phyloP scores from a whole-genome alignment of 2,113 vertebrate species.

The Catharus minimus region DNA sequence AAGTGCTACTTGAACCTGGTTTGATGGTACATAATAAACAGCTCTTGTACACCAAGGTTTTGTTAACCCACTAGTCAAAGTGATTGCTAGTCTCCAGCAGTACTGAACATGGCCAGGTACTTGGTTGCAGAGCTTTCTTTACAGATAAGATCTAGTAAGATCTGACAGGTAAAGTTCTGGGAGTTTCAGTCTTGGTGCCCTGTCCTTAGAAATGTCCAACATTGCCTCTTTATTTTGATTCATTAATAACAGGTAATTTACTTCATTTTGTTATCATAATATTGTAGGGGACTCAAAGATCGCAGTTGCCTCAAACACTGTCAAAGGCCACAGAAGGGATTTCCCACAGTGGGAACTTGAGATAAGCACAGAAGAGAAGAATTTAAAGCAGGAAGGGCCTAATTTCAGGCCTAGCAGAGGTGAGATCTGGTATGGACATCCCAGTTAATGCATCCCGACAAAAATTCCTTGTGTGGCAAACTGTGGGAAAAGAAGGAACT shows the following conservation, averaged over 20 bases:
- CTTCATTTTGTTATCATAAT: background rate
- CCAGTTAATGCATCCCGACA: background rate
- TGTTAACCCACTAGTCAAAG: background rate
- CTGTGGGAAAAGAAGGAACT: background rate
- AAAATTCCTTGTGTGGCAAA: background rate
- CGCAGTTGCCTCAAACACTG: background rate
- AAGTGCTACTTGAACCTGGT: background rate
- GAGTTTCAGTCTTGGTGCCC: background rate
- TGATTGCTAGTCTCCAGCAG: background rate
- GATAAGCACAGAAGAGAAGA: background rate
- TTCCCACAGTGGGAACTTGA: background rate
- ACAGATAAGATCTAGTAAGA: background rate
- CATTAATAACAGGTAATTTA: background rate
- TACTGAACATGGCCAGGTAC: background rate
- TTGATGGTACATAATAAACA: fast-evolving
- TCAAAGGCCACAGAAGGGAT: background rate
- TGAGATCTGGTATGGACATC: background rate
- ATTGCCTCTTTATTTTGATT: background rate
- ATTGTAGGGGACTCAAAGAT: background rate
- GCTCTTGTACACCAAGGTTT: background rate
- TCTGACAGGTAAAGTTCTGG: background rate
- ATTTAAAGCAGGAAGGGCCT: background rate
- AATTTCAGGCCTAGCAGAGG: background rate
- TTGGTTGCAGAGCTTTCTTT: background rate
- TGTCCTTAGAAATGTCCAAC: background rate